Base-by-base conservation (phyloP, 2,113 vertebrate genomes). In the Festucalex cinctus region DNA sequence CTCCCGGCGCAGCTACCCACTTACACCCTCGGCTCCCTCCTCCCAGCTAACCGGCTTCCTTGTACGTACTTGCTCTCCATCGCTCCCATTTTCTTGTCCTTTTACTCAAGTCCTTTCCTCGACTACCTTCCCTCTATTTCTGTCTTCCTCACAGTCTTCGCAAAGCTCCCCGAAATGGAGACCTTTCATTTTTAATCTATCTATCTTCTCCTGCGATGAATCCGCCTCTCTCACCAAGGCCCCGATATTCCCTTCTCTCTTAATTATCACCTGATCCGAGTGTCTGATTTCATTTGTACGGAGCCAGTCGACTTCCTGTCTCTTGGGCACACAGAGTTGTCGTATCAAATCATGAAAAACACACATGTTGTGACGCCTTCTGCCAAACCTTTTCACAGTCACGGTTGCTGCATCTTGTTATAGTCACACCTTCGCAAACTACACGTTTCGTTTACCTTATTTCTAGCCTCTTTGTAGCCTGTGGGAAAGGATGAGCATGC, bases 251-350 rank as follows among this genome's bases (percentile, higher is more conserved):
- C 66, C 24, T 58, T 70, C 60, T 76, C 43, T 71, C 77, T 86
- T 85, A 76, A 81, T 89, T 86, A 86, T 88, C 86, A 85, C 88
- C 83, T 81, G 69, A 78, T 83, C 77, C 0, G 28, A 59, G 80
- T 86, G 86, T 83, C 82, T 80, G 65, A 77, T 85, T 73, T 75
- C 70, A 84, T 88, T 86, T 83, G 76, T 75, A 83, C 71, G 67
- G 76, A 81, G 79, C 59, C 37, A 3, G 61, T 46, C 35, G 3
- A 54, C 80, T 75, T 77, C 59, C 54, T 78, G 70, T 84, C 81
- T 69, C 77, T 6, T 41, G 1, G 75, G 73, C 82, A 82, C 77
- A 49, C 44, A 2, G 54, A 76, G 71, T 77, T 88, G 83, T 87
- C 76, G 69, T 75, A 68, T 85, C 75, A 60, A 65, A 81, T 85